Base-by-base conservation (phyloP, 2,888 invertebrate species). In the Trichopria drosophilae region DNA sequence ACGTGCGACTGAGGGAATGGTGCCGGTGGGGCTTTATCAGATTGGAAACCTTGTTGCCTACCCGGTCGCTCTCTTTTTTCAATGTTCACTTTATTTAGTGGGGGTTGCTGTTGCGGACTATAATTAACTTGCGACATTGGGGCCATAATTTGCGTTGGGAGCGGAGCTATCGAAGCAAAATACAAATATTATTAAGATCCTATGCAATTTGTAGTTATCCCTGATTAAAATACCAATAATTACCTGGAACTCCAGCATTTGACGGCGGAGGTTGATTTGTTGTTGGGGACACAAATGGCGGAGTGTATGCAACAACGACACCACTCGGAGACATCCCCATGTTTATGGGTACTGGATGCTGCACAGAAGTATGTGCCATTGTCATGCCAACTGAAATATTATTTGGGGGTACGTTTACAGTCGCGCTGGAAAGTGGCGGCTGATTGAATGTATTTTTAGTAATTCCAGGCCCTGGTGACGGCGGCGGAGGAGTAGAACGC, bases 401-500 rank as follows among this genome's bases (percentile, higher is more conserved):
- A 42, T 69, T 63, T 32, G 66, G 54, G 48, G 67, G 65, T 49
- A 69, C 66, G 51, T 66, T 71, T 39, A 63, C 61, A 45, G 64
- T 69, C 37, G 65, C 63, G 26, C 58, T 63, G 42, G 63, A 60
- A 29, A 64, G 57, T 43, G 69, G 55, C 34, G 72, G 65, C 47
- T 74, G 75, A 60, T 65, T 73, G 47, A 72, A 73, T 36, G 68
- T 64, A 61, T 67, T 71, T 61, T 74, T 73, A 57, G 58, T 65
- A 32, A 62, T 57, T n/a, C 66, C 59, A 9, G 67, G 73, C 65
- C 69, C 77, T 60, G 68, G 75, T 45, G 69, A 77, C 55, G 76
- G 71, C 16, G 82, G 81, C 6, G 82, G 80, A 29, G 82, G 81
- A 2, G 82, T 81, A 51, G 81, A 80, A 28, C 88, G 83, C 62